phyloP scores from a whole-genome alignment of 2,888 invertebrate species.

The Stenodema calcarata region DNA sequence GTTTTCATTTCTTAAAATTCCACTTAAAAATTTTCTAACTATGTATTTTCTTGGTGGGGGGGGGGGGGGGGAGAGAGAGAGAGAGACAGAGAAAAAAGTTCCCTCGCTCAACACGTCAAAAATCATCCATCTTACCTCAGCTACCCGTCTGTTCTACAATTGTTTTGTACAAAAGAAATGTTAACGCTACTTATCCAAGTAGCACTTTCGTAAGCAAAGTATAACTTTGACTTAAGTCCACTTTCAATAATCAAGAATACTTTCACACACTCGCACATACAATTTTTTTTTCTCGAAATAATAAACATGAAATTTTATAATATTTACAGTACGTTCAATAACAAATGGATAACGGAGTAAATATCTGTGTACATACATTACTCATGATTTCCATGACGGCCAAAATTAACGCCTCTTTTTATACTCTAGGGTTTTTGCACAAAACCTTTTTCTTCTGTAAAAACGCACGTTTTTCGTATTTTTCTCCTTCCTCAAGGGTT shows the following conservation, averaged over 20 bases:
- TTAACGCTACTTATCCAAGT: slow-evolving; percentile 4
- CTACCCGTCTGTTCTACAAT: neutral
- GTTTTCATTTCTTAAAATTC: no score
- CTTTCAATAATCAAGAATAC: no score
- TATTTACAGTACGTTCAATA: slow-evolving; percentile 45
- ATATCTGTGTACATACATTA: neutral
- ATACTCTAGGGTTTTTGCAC: no score
- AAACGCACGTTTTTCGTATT: no score
- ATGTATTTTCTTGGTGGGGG: no score
- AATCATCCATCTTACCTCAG: neutral
- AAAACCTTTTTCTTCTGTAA: neutral
- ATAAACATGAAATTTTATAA: slow-evolving; percentile 40
- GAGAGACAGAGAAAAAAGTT: neutral
- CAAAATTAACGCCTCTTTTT: neutral
- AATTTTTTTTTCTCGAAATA: slow-evolving; percentile 38
- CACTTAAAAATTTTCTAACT: no score
- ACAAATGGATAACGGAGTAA: slow-evolving; percentile 39
- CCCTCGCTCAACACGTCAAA: neutral
- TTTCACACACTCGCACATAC: no score
- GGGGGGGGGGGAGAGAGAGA: neutral
- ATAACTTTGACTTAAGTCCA: neutral
- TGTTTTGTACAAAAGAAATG: neutral
- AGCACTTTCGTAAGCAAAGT: slow-evolving; percentile 27
- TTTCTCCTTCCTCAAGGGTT: no score
- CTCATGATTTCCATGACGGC: slow-evolving; percentile 2